Evolutionary conservation across 2,113 vertebrate genomes (phyloP).

Genomic region (Meleagris gallopavo): DNA sequence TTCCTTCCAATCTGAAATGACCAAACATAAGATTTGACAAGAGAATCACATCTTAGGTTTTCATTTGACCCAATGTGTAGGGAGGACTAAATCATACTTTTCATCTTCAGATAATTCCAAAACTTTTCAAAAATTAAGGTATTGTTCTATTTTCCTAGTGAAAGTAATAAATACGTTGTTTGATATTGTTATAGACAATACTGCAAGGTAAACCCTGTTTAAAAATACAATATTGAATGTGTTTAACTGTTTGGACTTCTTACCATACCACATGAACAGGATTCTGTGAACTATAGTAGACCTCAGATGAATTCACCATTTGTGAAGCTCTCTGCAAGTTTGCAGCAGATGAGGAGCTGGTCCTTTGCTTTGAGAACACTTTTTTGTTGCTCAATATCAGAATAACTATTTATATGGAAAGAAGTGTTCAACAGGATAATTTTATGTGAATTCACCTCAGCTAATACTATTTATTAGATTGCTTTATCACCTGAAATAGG

Average conservation of each 20-base stretch:
- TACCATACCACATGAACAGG: not conserved
- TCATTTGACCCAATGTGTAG: not conserved
- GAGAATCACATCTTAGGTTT: not conserved
- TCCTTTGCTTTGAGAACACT: not conserved
- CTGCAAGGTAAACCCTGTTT: not conserved
- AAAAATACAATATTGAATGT: not conserved
- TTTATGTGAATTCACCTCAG: not conserved
- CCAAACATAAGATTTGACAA: not conserved
- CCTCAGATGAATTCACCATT: not conserved
- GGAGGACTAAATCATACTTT: not conserved
- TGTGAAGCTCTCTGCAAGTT: not conserved
- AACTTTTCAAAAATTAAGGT: not conserved
- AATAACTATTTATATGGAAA: not conserved
- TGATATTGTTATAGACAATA: not conserved
- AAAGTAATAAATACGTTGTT: not conserved
- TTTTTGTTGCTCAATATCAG: not conserved
- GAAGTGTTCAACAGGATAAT: not conserved
- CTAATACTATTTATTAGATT: not conserved
- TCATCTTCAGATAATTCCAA: not conserved
- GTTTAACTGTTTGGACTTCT: not conserved
- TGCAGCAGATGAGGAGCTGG: not conserved
- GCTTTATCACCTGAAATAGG: conserved; percentile 28
- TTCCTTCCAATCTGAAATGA: not conserved
- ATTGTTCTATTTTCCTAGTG: not conserved
- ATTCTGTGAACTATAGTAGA: not conserved